phyloP scores from a whole-genome alignment of 2,797 vertebrate species.

The Sorex maritimensis region DNA sequence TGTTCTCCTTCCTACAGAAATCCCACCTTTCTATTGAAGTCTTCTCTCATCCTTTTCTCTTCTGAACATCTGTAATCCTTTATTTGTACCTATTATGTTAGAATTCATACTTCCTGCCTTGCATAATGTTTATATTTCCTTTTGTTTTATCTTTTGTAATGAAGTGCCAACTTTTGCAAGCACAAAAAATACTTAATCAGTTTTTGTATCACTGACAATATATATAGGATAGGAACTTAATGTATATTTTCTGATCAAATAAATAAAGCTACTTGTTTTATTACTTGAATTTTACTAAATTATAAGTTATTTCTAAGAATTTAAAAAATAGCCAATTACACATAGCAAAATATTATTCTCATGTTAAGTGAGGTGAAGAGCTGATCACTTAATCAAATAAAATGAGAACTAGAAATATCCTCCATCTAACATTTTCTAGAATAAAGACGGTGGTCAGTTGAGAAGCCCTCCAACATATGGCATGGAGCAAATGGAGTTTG shows the following conservation, averaged over 20 bases:
- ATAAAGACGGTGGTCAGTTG: not conserved
- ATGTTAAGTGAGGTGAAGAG: not conserved
- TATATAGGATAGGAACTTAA: not conserved
- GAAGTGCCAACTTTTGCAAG: constrained; percentile 30
- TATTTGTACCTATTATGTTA: not conserved
- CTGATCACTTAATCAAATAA: not conserved
- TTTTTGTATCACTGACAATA: not conserved
- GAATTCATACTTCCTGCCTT: not conserved
- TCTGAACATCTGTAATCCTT: not conserved
- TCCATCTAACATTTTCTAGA: not conserved
- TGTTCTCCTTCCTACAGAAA: not conserved
- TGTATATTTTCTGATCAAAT: not conserved
- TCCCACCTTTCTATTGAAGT: not conserved
- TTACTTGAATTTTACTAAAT: constrained; percentile 3
- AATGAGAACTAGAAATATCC: constrained; percentile 60
- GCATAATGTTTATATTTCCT: not conserved
- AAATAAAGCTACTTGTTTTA: not conserved
- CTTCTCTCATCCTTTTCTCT: not conserved
- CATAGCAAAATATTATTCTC: not conserved
- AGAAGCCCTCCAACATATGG: not conserved
- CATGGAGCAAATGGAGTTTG: too few relatives aligned
- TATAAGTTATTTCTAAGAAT: constrained; percentile 52
- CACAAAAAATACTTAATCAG: constrained; percentile 1
- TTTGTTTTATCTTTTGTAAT: constrained; percentile 23
- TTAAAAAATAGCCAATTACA: constrained; percentile 29